Evolutionary conservation across 2,888 invertebrate species (phyloP).

Genomic region (Nomada ruficornis): DNA sequence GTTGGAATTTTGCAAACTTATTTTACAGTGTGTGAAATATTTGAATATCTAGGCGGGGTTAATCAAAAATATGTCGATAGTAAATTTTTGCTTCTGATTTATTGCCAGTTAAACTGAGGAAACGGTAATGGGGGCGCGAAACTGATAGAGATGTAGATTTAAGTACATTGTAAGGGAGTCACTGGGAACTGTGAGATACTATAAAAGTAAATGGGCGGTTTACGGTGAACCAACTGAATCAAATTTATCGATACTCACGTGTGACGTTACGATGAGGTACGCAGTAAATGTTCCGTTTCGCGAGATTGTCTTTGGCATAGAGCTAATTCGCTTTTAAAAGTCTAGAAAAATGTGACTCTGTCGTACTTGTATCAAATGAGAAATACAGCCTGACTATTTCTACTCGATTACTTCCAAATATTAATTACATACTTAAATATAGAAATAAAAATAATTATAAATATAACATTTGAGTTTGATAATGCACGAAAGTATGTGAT

Average conservation of each 20-base stretch:
- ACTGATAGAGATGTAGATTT: background rate
- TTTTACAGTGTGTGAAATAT: too few relatives aligned
- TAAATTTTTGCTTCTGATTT: too few relatives aligned
- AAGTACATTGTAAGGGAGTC: background rate
- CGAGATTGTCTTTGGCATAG: background rate
- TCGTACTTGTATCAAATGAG: background rate
- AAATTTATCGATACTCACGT: background rate
- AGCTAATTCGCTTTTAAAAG: background rate
- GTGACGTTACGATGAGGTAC: conserved; percentile 3
- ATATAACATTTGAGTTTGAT: too few relatives aligned
- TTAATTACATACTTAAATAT: too few relatives aligned
- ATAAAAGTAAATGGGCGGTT: background rate
- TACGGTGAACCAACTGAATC: background rate
- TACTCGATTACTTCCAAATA: background rate
- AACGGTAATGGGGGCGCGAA: background rate
- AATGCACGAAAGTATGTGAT: too few relatives aligned
- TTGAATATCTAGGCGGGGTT: too few relatives aligned
- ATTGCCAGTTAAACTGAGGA: too few relatives aligned
- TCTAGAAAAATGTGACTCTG: background rate
- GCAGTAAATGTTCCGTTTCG: background rate
- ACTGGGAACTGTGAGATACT: background rate
- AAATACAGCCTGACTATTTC: background rate
- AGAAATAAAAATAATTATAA: too few relatives aligned
- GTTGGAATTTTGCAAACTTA: too few relatives aligned
- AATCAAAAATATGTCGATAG: too few relatives aligned